These are phyloP conservation scores for Megaceryle alcyon DNA, from an alignment of 2,797 vertebrate species.

Conservation along the genomic window DNA sequence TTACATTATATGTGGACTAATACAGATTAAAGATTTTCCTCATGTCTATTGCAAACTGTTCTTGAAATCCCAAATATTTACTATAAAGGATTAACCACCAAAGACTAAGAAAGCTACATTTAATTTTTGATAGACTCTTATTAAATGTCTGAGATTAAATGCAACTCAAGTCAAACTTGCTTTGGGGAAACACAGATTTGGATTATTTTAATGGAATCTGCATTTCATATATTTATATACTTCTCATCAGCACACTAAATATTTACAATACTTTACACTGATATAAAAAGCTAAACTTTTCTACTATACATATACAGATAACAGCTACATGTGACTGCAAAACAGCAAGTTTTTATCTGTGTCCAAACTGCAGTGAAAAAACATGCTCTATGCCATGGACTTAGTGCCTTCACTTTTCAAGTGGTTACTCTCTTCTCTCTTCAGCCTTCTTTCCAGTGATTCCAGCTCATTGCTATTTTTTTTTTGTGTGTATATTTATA, in stretches of 20 bases:
- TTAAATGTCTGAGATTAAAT: background rate
- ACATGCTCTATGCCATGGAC: background rate
- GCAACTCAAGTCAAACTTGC: constrained; percentile 27
- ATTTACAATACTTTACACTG: background rate
- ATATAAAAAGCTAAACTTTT: background rate
- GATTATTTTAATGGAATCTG: background rate
- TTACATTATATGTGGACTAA: background rate
- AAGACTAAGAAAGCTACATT: background rate
- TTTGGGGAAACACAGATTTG: constrained; percentile 6
- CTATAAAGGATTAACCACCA: background rate
- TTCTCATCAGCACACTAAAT: constrained; percentile 40
- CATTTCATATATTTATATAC: background rate
- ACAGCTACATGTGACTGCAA: background rate
- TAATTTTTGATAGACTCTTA: background rate
- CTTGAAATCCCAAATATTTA: constrained; percentile 18
- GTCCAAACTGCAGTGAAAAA: background rate
- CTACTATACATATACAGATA: background rate
- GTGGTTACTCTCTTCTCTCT: background rate
- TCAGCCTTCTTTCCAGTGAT: background rate
- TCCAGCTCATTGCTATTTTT: background rate
- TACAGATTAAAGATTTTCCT: background rate
- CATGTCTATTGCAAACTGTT: background rate
- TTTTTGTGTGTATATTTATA: background rate
- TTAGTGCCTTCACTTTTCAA: background rate
- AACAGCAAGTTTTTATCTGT: background rate